A percentile compares a stretch with the other conserved stretches of the same genome.
Conservation (phyloP, 2,113 vertebrate genomes). For the Corythoichthys haematopterus region DNA sequence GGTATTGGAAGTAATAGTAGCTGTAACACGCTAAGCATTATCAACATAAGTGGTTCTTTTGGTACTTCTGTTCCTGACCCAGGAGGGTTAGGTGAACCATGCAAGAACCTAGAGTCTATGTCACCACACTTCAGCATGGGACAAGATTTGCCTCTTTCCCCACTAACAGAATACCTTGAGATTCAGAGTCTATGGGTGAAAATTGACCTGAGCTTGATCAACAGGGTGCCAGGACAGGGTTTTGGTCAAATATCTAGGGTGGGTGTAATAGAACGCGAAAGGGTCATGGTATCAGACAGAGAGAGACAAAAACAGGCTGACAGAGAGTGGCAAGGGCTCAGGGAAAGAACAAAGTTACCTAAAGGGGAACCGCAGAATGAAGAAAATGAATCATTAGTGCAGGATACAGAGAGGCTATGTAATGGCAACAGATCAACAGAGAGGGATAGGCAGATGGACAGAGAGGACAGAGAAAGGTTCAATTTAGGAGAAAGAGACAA, state of each 20-base stretch:
- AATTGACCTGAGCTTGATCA: constrained; percentile 84
- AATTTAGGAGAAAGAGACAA: constrained; percentile 36
- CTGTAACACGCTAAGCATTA: constrained; percentile 75
- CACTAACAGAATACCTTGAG: constrained; percentile 80
- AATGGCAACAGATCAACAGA: constrained; percentile 43
- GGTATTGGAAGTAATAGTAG: constrained; percentile 28
- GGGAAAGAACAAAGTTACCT: constrained; percentile 31
- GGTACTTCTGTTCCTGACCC: constrained; percentile 79
- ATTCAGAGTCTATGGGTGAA: constrained; percentile 90
- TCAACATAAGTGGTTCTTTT: constrained; percentile 72
- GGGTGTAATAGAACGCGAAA: constrained; percentile 28
- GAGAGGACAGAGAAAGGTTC: constrained; percentile 44
- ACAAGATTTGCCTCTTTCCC: constrained; percentile 81
- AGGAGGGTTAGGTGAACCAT: constrained; percentile 69
- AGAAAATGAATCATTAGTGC: constrained; percentile 39
- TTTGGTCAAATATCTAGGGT: constrained; percentile 32
- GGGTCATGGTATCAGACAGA: constrained; percentile 29
- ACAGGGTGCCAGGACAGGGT: constrained; percentile 79
- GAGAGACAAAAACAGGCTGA: constrained; percentile 47
- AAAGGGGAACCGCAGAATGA: constrained; percentile 50
- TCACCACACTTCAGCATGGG: constrained; percentile 70
- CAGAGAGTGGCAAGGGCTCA: constrained; percentile 35
- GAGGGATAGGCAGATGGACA: constrained; percentile 41
- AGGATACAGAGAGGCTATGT: constrained; percentile 44
- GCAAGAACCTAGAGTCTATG: constrained; percentile 71